Percentiles rank a stretch among this genome's conserved stretches.
phyloP scores from a whole-genome alignment of 1,140 invertebrate genomes.

The Cydia splendana region DNA sequence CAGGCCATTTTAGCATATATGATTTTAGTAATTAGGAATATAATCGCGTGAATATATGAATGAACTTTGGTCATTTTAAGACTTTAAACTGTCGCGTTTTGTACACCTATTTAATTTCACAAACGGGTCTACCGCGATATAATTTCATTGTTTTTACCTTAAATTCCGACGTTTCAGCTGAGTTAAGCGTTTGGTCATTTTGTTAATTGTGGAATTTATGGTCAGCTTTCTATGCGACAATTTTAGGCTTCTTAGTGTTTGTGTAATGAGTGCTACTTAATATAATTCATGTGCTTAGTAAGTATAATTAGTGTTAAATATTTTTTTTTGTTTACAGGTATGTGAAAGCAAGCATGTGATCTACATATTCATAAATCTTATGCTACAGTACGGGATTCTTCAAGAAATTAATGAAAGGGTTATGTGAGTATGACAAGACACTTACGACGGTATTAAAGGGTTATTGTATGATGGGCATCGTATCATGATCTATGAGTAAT shows the following conservation, averaged over 20 bases:
- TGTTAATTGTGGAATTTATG: neutral
- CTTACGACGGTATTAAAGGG: too few relatives aligned
- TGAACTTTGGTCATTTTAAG: neutral
- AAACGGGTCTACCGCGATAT: too few relatives aligned
- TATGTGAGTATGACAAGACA: too few relatives aligned
- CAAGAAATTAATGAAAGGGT: too few relatives aligned
- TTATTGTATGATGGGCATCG: too few relatives aligned
- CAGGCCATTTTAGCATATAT: neutral
- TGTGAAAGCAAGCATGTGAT: neutral
- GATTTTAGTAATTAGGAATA: neutral
- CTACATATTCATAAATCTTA: too few relatives aligned
- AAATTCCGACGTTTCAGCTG: too few relatives aligned
- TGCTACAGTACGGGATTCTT: too few relatives aligned
- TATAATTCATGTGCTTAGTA: neutral
- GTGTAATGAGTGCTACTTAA: neutral
- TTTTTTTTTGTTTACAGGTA: neutral
- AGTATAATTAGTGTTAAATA: neutral
- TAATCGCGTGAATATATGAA: neutral
- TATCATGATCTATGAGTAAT: too few relatives aligned
- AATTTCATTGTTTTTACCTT: too few relatives aligned
- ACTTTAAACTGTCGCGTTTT: too few relatives aligned
- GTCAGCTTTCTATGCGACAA: constrained; percentile 9
- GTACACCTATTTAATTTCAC: too few relatives aligned
- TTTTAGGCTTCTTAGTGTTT: constrained; percentile 3
- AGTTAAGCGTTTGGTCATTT: neutral